Conservation (phyloP, 2,888 invertebrate genomes). For the Latrodectus elegans region DNA sequence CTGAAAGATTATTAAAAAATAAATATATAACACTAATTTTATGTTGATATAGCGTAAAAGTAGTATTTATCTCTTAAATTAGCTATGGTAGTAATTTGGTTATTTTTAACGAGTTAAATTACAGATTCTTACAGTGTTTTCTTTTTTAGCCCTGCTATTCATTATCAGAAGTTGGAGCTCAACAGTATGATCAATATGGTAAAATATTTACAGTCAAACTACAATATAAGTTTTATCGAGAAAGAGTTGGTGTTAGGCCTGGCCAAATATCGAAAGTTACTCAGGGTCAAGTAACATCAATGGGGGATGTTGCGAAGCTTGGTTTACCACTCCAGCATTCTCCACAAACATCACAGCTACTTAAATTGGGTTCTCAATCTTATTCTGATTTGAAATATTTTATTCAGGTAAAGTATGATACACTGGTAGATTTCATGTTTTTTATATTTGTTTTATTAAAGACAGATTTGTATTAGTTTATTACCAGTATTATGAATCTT, state of each 20-base stretch:
- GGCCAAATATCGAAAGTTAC: constrained; percentile 96
- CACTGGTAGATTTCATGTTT: background rate
- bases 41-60: too few species aligned
- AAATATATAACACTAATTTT: too few species aligned
- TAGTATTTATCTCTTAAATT: too few species aligned
- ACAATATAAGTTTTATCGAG: constrained; percentile 98
- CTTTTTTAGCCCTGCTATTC: constrained; percentile 89
- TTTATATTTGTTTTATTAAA: background rate
- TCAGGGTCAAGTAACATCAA: constrained; percentile 86
- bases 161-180: constrained; percentile 91
- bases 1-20: too few species aligned
- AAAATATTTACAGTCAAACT: constrained; percentile 98
- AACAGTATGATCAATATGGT: constrained; percentile 98
- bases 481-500: too few species aligned
- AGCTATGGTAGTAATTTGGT: too few species aligned
- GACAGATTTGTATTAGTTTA: too few species aligned
- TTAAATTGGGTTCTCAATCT: constrained; percentile 93
- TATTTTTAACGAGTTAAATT: too few species aligned
- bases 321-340: constrained; percentile 98
- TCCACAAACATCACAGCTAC: constrained; percentile 95
- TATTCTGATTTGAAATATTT: constrained; percentile 94
- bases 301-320: constrained; percentile 94
- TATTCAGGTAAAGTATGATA: constrained; percentile 79
- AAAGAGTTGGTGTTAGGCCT: constrained; percentile 95
- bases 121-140: background rate